Base-by-base conservation (phyloP, 92 coral and sea anemone species). In the Paragorgia papillata region DNA sequence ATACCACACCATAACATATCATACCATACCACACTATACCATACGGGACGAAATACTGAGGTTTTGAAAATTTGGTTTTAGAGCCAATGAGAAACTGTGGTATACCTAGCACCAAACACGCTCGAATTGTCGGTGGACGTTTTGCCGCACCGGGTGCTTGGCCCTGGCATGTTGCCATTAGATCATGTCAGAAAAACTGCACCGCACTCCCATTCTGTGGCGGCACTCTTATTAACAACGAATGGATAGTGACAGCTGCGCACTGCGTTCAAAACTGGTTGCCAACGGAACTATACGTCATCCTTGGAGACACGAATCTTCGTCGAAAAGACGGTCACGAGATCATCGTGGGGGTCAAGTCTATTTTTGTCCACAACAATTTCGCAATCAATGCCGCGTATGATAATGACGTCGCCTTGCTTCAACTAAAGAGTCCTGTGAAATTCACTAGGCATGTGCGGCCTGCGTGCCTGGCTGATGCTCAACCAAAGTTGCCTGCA, bases 391-490 rank as follows among this genome's bases (percentile, higher is more conserved):
- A 9, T 12, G 62, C 82, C 7, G 48, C 27, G 13, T 46, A 75
- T 26, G 82, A 83, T 31, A 69, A 65, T 44, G 86, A 83, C 62
- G 40, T 83, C 31, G 80, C 82, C 6, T 39, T 83, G 57, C 46
- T 83, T 32, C 73, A 57, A 19, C 54, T 83, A 48, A 57, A 44
- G 22, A 30, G 58, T 0, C 75, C 76, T 2, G 80, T 57, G 69
- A 57, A 46, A 21, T 83, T 75, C 68, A 64, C 79, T 25, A 33
- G 56, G 49, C 75, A 75, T 65, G 66, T 83, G 34, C 53, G 49
- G 7, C 87, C 87, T 10, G 73, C 80, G 14, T 83, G 87, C 66
- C 62, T 83, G 78, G 83, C 87, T 25, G 25, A n/a, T 5, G 41
- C 50, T 66, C 35, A 75, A 33, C 69, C 69, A 3, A 30, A 66